phyloP scores from a whole-genome alignment of 1,140 invertebrate species.

The Holotrichia oblita region DNA sequence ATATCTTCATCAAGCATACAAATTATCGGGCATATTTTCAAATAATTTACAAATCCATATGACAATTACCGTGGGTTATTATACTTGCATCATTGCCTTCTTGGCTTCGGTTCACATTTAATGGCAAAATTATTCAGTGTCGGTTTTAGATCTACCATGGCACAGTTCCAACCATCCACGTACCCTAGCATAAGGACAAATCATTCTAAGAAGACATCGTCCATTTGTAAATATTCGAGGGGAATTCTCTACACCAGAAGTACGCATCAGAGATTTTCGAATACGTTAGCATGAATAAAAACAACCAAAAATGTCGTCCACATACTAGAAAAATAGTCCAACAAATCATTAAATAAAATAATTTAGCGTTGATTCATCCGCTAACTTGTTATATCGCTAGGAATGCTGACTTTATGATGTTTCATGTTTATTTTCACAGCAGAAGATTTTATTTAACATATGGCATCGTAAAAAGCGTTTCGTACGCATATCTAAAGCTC shows the following conservation, averaged over 20 bases:
- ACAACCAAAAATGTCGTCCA: background rate
- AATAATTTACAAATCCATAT: background rate
- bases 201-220: slow-evolving; percentile 29
- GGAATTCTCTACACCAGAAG: background rate
- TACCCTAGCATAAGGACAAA: background rate
- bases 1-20: background rate
- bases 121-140: slow-evolving; percentile 34
- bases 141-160: slow-evolving; percentile 33
- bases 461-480: slow-evolving; percentile 22
- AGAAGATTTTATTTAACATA: slow-evolving; percentile 26
- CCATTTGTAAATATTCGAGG: slow-evolving; percentile 5
- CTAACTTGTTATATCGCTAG: slow-evolving; percentile 21
- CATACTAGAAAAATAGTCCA: background rate
- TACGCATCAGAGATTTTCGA: background rate
- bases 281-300: background rate
- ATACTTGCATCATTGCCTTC: slow-evolving; percentile 30
- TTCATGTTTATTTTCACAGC: slow-evolving; percentile 22
- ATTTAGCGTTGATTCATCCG: slow-evolving; percentile 22
- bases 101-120: slow-evolving; percentile 31
- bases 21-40: background rate
- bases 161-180: slow-evolving; percentile 21
- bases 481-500: slow-evolving; percentile 4
- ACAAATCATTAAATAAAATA: background rate
- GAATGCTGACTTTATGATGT: slow-evolving; percentile 19
- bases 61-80: slow-evolving; percentile 20